A percentile compares a stretch with the other conserved stretches of the same genome.
phyloP scores from a whole-genome alignment of 2,797 vertebrate genomes.

The Danio tinwini region DNA sequence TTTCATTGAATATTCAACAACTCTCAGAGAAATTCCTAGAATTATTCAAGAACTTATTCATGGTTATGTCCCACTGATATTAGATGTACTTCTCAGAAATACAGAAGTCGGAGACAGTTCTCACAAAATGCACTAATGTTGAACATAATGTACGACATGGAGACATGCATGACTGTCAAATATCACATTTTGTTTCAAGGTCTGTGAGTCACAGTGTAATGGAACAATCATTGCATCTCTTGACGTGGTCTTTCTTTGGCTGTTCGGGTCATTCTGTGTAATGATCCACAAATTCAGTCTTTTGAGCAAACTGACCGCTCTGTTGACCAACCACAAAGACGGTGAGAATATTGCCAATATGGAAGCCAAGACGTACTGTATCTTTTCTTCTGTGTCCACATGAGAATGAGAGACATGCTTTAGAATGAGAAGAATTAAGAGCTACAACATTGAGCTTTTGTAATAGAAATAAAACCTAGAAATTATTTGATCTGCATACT shows the following conservation, averaged over 20 bases:
- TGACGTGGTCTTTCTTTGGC: slow-evolving; percentile 38
- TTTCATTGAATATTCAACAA: slow-evolving; percentile 53
- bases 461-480: slow-evolving; percentile 26
- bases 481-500: background rate
- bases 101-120: slow-evolving; percentile 7
- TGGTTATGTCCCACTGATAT: slow-evolving; percentile 27
- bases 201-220: slow-evolving; percentile 25
- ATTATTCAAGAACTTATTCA: slow-evolving; percentile 39
- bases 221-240: slow-evolving; percentile 50
- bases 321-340: slow-evolving; percentile 49
- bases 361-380: slow-evolving; percentile 36
- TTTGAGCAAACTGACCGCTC: slow-evolving; percentile 53
- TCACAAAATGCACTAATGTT: slow-evolving; percentile 29
- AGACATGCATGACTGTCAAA: slow-evolving; percentile 30
- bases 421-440: slow-evolving; percentile 45
- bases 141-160: background rate
- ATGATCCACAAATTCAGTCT: slow-evolving; percentile 50
- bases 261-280: slow-evolving; percentile 49
- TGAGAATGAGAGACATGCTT: slow-evolving; percentile 38
- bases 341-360: slow-evolving; percentile 38
- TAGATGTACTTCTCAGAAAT: slow-evolving; percentile 26
- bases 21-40: slow-evolving; percentile 35
- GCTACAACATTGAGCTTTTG: slow-evolving; percentile 21
- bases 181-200: slow-evolving; percentile 8
- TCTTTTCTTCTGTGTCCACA: slow-evolving; percentile 27